A percentile compares a stretch with the other conserved stretches of the same genome.
These are phyloP conservation scores for Dysdera silvatica DNA, from an alignment of 1,140 invertebrate species.

Conservation along the genomic window DNA sequence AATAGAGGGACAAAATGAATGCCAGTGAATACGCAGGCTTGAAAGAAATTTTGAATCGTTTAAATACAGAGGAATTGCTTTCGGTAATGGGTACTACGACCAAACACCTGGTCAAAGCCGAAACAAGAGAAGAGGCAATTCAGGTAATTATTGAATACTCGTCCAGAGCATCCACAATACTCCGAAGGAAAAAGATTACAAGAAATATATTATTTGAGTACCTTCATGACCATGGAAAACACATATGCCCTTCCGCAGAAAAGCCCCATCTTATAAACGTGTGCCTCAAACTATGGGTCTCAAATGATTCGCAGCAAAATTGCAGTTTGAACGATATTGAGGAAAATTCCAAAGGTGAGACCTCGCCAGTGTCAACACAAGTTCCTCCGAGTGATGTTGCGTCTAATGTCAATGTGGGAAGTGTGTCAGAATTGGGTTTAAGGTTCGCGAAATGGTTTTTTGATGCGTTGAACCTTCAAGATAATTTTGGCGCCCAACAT, in stretches of 20 bases:
- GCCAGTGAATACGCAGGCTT: too few species aligned
- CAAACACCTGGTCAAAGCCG: too few species aligned
- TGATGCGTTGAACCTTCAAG: not conserved
- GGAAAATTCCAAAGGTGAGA: not conserved
- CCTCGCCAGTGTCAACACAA: not conserved
- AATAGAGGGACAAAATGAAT: too few species aligned
- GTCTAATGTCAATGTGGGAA: not conserved
- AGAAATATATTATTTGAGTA: conserved; percentile 6
- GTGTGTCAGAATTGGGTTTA: not conserved
- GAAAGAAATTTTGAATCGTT: too few species aligned
- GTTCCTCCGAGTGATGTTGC: not conserved
- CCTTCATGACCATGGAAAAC: not conserved
- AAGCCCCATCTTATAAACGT: not conserved
- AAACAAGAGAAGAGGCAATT: too few species aligned
- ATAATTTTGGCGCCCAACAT: conserved; percentile 18
- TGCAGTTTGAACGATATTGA: not conserved
- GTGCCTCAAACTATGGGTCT: conserved; percentile 3
- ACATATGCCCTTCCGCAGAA: not conserved
- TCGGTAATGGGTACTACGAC: too few species aligned
- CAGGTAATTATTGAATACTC: too few species aligned
- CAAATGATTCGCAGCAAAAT: conserved; percentile 2
- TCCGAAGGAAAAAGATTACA: conserved; percentile 9
- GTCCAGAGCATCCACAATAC: too few species aligned
- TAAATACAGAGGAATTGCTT: too few species aligned
- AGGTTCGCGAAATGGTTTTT: conserved; percentile 20